phyloP scores from a whole-genome alignment of 2,113 vertebrate genomes.

The Himantopus leucocephalus region DNA sequence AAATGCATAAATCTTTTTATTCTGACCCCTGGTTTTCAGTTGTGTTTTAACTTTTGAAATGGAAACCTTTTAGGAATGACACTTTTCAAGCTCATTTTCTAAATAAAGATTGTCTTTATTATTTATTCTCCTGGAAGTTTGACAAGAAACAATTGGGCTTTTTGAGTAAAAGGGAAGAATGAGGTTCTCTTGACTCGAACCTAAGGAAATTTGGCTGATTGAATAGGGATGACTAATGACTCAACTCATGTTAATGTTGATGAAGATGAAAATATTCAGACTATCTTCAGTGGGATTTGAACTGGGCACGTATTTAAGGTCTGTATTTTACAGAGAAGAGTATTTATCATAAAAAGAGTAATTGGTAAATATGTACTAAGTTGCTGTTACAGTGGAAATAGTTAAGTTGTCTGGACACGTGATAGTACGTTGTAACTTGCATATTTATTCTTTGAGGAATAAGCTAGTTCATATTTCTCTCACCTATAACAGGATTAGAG shows the following conservation, averaged over 20 bases:
- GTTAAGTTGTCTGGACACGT: background rate
- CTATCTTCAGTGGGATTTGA: constrained; percentile 19
- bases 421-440: background rate
- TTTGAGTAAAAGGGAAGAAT: constrained; percentile 36
- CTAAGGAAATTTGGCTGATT: constrained; percentile 27
- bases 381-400: background rate
- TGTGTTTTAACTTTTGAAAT: background rate
- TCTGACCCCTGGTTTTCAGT: background rate
- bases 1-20: background rate
- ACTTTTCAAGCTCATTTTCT: background rate
- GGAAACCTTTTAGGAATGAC: background rate
- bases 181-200: constrained; percentile 17
- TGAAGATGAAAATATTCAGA: constrained; percentile 46
- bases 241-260: background rate
- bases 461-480: background rate
- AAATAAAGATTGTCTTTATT: background rate
- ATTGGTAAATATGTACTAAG: background rate
- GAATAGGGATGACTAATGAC: constrained; percentile 26
- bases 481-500: background rate
- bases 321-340: constrained; percentile 34
- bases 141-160: constrained; percentile 6
- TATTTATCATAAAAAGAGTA: background rate
- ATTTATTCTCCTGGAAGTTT: constrained; percentile 38
- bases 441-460: background rate
- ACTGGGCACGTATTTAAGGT: background rate